Conservation (phyloP, 64 coral and sea anemone genomes). For the Dendrophyllia cribrosa region DNA sequence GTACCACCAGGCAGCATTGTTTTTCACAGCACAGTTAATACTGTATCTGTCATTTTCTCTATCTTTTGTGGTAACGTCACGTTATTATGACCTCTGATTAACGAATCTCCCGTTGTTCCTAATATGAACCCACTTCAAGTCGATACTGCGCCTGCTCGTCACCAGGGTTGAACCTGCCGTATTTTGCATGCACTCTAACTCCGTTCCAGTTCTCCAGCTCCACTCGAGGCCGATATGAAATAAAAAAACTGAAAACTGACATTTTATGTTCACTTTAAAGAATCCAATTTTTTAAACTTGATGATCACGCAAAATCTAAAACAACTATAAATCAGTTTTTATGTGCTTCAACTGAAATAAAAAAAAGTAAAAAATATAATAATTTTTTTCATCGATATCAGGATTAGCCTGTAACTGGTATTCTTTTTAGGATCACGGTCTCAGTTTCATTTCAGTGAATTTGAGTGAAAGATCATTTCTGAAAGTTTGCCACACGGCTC, state of each 20-base stretch:
- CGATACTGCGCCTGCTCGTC: conserved; percentile 4
- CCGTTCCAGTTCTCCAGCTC: conserved; percentile 69
- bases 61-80: conserved; percentile 66
- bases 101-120: conserved; percentile 60
- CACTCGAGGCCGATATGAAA: too few species aligned
- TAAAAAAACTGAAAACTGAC: too few species aligned
- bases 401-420: too few species aligned
- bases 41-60: conserved; percentile 50
- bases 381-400: too few species aligned
- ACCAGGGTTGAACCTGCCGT: conserved; percentile 20
- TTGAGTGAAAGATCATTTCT: conserved; percentile 14
- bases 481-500: conserved; percentile 35
- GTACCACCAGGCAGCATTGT: conserved; percentile 74
- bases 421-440: conserved; percentile 8
- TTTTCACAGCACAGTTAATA: conserved; percentile 40
- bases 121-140: conserved; percentile 49
- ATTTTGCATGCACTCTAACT: conserved; percentile 32
- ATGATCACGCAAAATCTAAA: too few species aligned
- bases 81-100: conserved; percentile 46
- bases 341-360: too few species aligned
- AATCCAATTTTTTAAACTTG: too few species aligned
- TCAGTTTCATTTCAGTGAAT: conserved; percentile 67
- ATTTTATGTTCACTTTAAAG: too few species aligned
- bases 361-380: too few species aligned
- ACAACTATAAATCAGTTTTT: too few species aligned